Conservation (phyloP, 1,140 invertebrate genomes). For the Monochamus saltuarius region DNA sequence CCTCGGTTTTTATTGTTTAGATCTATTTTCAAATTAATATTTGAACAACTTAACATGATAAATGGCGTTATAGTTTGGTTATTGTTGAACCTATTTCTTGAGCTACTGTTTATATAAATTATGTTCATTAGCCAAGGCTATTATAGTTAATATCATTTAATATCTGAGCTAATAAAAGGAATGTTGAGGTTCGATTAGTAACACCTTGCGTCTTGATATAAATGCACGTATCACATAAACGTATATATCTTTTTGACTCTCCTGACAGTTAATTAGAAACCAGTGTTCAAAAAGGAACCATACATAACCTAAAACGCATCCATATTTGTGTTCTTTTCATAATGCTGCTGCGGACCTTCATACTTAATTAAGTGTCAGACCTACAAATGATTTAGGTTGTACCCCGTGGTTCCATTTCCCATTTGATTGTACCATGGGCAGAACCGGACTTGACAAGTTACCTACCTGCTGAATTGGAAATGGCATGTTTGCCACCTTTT, state of each 20-base stretch:
- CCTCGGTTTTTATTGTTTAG: no score
- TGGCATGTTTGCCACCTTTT: no score
- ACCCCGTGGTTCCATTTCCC: conserved; percentile 30
- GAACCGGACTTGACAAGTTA: conserved; percentile 1
- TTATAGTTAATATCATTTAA: no score
- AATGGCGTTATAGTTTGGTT: background rate
- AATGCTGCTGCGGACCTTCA: conserved; percentile 16
- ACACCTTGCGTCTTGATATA: no score
- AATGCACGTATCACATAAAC: no score
- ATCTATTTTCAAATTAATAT: no score
- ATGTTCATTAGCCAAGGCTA: no score
- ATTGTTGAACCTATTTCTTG: background rate
- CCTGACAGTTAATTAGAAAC: conserved; percentile 19
- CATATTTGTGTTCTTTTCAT: conserved; percentile 15
- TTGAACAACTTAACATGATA: no score
- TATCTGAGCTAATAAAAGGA: no score
- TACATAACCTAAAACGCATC: conserved; percentile 13
- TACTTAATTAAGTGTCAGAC: conserved; percentile 41
- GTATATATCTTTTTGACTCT: conserved; percentile 16
- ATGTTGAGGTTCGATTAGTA: no score
- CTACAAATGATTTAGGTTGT: conserved; percentile 42
- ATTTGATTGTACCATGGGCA: conserved; percentile 11
- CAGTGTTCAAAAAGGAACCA: background rate
- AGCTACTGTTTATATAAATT: background rate
- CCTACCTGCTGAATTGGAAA: no score